These are phyloP conservation scores for Frankliniella intonsa DNA, from an alignment of 2,888 invertebrate genomes.

Conservation along the genomic window DNA sequence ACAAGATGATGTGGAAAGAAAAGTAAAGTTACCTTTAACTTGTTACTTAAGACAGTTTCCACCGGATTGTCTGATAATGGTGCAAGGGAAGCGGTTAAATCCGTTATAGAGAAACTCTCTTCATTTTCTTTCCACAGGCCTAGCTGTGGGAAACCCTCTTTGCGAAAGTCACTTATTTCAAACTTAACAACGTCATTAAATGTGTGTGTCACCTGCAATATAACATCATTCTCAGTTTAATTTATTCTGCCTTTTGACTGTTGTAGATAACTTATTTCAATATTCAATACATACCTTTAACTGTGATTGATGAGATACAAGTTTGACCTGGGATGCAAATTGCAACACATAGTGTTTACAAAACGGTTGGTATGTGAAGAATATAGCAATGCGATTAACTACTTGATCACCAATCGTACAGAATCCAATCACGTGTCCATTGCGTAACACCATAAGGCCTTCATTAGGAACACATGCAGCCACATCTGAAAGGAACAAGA, in stretches of 20 bases:
- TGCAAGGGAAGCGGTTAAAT: background rate
- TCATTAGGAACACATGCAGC: background rate
- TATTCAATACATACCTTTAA: background rate
- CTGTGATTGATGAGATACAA: background rate
- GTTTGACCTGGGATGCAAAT: background rate
- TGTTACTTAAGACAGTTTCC: background rate
- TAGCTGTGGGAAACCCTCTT: background rate
- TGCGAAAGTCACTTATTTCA: background rate
- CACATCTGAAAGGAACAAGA: background rate
- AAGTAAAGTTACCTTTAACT: background rate
- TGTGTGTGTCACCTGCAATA: background rate
- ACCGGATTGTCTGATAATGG: background rate
- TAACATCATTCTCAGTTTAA: background rate
- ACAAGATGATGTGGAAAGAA: background rate
- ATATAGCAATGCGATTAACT: background rate
- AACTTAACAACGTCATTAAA: background rate
- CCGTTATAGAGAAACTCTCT: background rate
- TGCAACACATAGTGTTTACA: conserved; percentile 3
- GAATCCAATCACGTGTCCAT: background rate
- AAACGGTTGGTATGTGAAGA: background rate
- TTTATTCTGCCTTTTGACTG: background rate
- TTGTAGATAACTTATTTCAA: background rate
- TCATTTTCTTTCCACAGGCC: background rate
- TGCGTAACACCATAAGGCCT: background rate
- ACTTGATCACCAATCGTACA: background rate